These are phyloP conservation scores for Falco cherrug DNA, from an alignment of 2,797 vertebrate species.

Conservation along the genomic window DNA sequence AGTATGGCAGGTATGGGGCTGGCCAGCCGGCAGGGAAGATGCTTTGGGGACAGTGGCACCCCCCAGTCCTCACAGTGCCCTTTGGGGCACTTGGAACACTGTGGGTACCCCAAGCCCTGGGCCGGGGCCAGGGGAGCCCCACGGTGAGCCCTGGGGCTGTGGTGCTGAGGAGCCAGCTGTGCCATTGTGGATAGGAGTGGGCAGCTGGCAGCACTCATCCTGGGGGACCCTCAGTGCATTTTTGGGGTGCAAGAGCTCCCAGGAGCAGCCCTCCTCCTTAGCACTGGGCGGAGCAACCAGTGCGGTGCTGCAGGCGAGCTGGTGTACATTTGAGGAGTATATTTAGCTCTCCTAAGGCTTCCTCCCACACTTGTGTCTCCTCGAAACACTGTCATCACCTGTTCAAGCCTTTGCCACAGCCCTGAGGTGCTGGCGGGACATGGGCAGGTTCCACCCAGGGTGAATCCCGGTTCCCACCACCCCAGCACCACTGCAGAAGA, in stretches of 20 bases:
- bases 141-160: fast-evolving
- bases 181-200: too few species aligned
- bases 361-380: background rate
- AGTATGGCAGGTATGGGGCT: fast-evolving
- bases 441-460: background rate
- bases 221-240: background rate
- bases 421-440: fast-evolving
- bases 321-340: background rate
- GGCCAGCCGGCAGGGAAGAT: fast-evolving
- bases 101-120: background rate
- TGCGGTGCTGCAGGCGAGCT: background rate
- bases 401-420: fast-evolving
- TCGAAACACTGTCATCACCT: fast-evolving
- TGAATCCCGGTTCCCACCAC: background rate
- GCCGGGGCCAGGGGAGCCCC: background rate
- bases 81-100: background rate
- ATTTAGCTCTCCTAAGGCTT: background rate
- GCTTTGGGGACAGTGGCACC: background rate
- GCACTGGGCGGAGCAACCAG: background rate
- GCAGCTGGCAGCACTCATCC: background rate
- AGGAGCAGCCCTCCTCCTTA: background rate
- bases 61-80: background rate
- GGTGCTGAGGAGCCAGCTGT: fast-evolving
- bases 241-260: background rate
- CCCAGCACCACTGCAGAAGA: background rate